Evolutionary conservation across 2,797 vertebrate species (phyloP).

Genomic region (Yasuhikotakia modesta): DNA sequence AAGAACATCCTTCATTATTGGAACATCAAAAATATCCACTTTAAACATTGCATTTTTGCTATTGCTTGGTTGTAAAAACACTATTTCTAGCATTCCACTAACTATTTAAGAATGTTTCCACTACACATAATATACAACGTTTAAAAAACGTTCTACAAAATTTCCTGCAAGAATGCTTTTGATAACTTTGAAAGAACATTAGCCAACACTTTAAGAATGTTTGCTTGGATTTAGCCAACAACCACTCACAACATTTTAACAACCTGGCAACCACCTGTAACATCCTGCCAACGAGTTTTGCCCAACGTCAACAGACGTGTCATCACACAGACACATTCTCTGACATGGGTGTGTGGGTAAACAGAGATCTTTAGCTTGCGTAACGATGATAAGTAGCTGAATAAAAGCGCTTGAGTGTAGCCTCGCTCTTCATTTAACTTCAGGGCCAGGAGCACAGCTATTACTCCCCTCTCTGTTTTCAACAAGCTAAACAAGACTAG

Average conservation of each 20-base stretch:
- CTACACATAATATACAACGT: too few species aligned
- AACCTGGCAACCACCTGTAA: neutral
- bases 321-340: neutral
- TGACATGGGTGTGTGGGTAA: neutral
- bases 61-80: too few species aligned
- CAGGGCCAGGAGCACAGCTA: neutral
- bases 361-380: slow-evolving; percentile 1
- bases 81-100: too few species aligned
- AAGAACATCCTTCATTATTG: too few species aligned
- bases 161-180: too few species aligned
- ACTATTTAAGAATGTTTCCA: too few species aligned
- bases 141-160: too few species aligned
- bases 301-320: neutral
- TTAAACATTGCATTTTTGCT: too few species aligned
- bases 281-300: neutral
- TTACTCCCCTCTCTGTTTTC: slow-evolving; percentile 8
- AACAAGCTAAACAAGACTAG: slow-evolving; percentile 8
- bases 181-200: too few species aligned
- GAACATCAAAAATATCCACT: too few species aligned
- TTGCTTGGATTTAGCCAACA: neutral
- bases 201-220: too few species aligned
- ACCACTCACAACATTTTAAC: neutral
- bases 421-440: neutral
- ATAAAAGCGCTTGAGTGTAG: neutral
- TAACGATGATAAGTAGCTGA: slow-evolving; percentile 20